Conservation (phyloP, 2,113 vertebrate genomes). For the Percina caprodes region DNA sequence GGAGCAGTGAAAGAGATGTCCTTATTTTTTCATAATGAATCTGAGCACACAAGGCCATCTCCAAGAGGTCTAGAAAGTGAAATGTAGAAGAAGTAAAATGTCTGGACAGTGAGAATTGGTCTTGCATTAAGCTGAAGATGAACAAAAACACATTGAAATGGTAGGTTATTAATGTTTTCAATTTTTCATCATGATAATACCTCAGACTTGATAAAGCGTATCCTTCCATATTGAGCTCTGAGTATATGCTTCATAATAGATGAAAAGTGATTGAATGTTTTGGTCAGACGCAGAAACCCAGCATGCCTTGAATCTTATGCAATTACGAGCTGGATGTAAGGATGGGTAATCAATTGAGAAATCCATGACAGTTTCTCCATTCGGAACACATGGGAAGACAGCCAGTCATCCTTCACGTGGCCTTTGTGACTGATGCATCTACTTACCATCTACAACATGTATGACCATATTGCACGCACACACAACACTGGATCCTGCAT, state of each 20-base stretch:
- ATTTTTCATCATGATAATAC: slow-evolving; percentile 54
- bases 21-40: slow-evolving; percentile 62
- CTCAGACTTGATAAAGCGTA: slow-evolving; percentile 51
- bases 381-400: slow-evolving; percentile 69
- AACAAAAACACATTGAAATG: slow-evolving; percentile 41
- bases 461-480: slow-evolving; percentile 65
- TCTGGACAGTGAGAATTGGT: slow-evolving; percentile 3
- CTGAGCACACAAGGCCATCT: slow-evolving; percentile 18
- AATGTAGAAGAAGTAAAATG: slow-evolving; percentile 25
- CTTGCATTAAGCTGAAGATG: slow-evolving; percentile 18
- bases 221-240: slow-evolving; percentile 60
- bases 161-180: slow-evolving; percentile 44
- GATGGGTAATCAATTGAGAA: slow-evolving; percentile 78
- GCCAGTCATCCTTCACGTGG: slow-evolving; percentile 75
- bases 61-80: slow-evolving; percentile 24
- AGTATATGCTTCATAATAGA: slow-evolving; percentile 63
- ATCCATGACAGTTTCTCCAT: slow-evolving; percentile 75
- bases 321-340: slow-evolving; percentile 66
- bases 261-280: slow-evolving; percentile 67
- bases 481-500: slow-evolving; percentile 66
- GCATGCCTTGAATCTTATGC: slow-evolving; percentile 65
- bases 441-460: slow-evolving; percentile 68
- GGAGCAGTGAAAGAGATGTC: slow-evolving; percentile 40
- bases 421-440: slow-evolving; percentile 76
- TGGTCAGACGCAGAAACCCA: slow-evolving; percentile 53